These are phyloP conservation scores for Pocillopora damicornis DNA, from an alignment of 64 coral and sea anemone species.

Conservation along the genomic window DNA sequence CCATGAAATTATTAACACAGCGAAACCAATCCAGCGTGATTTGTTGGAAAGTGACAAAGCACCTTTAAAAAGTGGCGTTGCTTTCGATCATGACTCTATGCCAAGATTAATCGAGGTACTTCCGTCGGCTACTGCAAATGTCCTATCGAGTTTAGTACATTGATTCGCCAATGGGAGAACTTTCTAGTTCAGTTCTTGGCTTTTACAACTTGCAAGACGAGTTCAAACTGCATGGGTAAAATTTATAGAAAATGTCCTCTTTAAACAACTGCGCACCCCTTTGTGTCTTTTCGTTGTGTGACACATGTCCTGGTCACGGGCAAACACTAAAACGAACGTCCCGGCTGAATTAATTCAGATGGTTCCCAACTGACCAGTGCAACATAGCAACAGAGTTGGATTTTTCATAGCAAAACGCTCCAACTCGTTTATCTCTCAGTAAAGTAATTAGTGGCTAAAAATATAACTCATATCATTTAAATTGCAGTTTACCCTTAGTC, in stretches of 20 bases:
- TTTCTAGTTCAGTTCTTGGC: background rate
- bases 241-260: background rate
- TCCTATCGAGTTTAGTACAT: background rate
- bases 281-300: too few relatives aligned
- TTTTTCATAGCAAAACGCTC: too few relatives aligned
- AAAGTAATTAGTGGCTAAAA: too few relatives aligned
- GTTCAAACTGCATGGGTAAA: background rate
- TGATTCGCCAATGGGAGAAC: background rate
- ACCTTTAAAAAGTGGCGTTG: background rate
- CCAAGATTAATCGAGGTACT: constrained; percentile 20
- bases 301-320: too few relatives aligned
- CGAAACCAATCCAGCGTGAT: background rate
- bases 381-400: too few relatives aligned
- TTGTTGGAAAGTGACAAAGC: background rate
- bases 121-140: background rate
- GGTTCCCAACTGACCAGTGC: too few relatives aligned
- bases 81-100: constrained; percentile 24
- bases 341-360: too few relatives aligned
- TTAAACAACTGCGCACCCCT: background rate
- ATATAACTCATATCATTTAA: too few relatives aligned
- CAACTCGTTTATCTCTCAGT: too few relatives aligned
- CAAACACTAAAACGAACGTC: too few relatives aligned
- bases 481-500: too few relatives aligned
- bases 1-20: background rate
- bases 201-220: background rate